Conservation (phyloP, 2,888 invertebrate species). For the Cacoxenus indagator region DNA sequence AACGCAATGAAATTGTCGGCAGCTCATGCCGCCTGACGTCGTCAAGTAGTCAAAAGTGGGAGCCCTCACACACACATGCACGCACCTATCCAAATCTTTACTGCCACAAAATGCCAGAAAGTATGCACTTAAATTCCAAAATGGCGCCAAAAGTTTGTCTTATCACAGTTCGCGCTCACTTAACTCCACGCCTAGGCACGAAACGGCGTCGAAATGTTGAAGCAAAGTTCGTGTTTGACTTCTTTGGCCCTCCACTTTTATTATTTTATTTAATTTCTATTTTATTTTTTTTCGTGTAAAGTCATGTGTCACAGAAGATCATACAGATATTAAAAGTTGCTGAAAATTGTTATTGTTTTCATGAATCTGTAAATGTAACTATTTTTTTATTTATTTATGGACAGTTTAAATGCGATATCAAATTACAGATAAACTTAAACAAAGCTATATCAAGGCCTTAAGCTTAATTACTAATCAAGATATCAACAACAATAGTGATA, state of each 20-base stretch:
- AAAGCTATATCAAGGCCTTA: no score
- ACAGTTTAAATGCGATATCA: no score
- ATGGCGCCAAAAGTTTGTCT: background rate
- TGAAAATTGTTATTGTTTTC: background rate
- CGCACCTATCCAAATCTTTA: background rate
- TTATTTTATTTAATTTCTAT: no score
- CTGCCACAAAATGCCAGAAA: background rate
- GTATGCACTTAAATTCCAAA: slow-evolving; percentile 4
- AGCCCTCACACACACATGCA: background rate
- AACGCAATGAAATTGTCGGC: slow-evolving; percentile 62
- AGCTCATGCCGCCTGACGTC: slow-evolving; percentile 49
- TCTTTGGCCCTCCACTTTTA: background rate
- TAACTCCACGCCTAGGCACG: background rate
- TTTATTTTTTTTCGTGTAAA: background rate
- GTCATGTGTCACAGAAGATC: background rate
- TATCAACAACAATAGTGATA: no score
- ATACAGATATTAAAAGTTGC: background rate
- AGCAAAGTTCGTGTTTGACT: background rate
- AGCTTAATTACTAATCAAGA: no score
- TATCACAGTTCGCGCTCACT: background rate
- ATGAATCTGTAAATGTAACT: background rate
- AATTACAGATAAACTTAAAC: no score
- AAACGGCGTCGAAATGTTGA: background rate
- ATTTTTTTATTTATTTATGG: background rate
- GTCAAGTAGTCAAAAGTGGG: background rate